Evolutionary conservation across 2,113 vertebrate genomes (phyloP).

Genomic region (Spheniscus mendiculus): DNA sequence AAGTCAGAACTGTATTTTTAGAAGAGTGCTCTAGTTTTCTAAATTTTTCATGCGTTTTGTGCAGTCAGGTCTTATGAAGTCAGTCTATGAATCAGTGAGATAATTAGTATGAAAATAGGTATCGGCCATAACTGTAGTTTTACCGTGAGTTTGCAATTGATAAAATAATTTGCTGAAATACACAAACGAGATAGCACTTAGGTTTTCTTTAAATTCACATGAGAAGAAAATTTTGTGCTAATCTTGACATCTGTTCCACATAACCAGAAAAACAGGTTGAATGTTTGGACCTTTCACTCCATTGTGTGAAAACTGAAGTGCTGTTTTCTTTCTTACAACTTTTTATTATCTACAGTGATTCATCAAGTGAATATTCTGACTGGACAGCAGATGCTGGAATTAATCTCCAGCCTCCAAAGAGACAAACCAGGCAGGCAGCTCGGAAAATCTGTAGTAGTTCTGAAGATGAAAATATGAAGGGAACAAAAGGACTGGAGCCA

Average conservation of each 20-base stretch:
- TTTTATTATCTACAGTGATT: slow-evolving; percentile 78
- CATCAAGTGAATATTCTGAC: slow-evolving; percentile 97
- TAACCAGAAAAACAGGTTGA: not conserved
- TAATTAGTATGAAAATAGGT: not conserved
- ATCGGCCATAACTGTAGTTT: not conserved
- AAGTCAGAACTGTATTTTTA: not conserved
- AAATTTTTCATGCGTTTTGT: not conserved
- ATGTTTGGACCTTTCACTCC: not conserved
- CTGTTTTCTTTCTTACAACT: not conserved
- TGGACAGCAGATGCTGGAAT: slow-evolving; percentile 98
- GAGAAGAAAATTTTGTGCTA: not conserved
- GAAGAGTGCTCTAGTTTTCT: not conserved
- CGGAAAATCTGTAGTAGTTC: slow-evolving; percentile 88
- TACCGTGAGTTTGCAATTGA: not conserved
- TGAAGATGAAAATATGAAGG: slow-evolving; percentile 88
- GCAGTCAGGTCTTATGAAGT: not conserved
- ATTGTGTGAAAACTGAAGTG: not conserved
- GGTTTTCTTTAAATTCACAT: not conserved
- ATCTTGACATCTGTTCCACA: not conserved
- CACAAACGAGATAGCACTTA: not conserved
- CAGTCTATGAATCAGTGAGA: not conserved
- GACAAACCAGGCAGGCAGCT: slow-evolving; percentile 84
- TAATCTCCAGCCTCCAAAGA: slow-evolving; percentile 96
- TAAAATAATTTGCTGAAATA: not conserved
- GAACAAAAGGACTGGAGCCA: slow-evolving; percentile 74